phyloP scores from a whole-genome alignment of 2,797 vertebrate genomes.

The Galaxias olidus region DNA sequence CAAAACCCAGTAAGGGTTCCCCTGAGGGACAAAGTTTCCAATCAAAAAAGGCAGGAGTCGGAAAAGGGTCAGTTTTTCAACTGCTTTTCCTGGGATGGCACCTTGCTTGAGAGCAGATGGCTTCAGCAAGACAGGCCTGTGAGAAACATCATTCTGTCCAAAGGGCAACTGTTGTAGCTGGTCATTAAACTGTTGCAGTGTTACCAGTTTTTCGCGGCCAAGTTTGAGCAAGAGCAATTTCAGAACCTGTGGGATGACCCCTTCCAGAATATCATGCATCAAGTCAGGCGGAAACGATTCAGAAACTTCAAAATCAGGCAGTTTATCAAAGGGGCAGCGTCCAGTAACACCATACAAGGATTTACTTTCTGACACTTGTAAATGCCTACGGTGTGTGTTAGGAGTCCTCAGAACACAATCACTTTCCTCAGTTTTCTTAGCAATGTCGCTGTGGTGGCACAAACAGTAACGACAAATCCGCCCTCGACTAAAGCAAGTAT shows the following conservation, averaged over 20 bases:
- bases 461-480: slow-evolving; percentile 18
- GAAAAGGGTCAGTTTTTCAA: slow-evolving; percentile 19
- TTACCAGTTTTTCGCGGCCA: slow-evolving; percentile 7
- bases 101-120: slow-evolving; percentile 15
- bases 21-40: slow-evolving; percentile 13
- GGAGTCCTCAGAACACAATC: slow-evolving; percentile 15
- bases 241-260: slow-evolving; percentile 19
- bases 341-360: slow-evolving; percentile 20
- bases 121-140: slow-evolving; percentile 17
- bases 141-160: slow-evolving; percentile 16
- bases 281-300: slow-evolving; percentile 22
- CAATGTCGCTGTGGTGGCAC: slow-evolving; percentile 18
- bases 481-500: too few species aligned
- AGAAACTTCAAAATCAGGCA: slow-evolving; percentile 13
- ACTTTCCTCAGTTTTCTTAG: slow-evolving; percentile 21
- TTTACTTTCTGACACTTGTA: slow-evolving; percentile 13
- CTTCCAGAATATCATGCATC: slow-evolving; percentile 17
- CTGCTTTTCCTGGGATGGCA: slow-evolving; percentile 16
- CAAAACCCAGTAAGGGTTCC: background rate
- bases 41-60: slow-evolving; percentile 14
- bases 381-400: slow-evolving; percentile 8
- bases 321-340: slow-evolving; percentile 7
- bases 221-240: slow-evolving; percentile 12
- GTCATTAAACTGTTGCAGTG: slow-evolving; percentile 14
- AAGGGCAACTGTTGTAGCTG: slow-evolving; percentile 16